Evolutionary conservation across 2,797 vertebrate species (phyloP).

Genomic region (Tapirus indicus): DNA sequence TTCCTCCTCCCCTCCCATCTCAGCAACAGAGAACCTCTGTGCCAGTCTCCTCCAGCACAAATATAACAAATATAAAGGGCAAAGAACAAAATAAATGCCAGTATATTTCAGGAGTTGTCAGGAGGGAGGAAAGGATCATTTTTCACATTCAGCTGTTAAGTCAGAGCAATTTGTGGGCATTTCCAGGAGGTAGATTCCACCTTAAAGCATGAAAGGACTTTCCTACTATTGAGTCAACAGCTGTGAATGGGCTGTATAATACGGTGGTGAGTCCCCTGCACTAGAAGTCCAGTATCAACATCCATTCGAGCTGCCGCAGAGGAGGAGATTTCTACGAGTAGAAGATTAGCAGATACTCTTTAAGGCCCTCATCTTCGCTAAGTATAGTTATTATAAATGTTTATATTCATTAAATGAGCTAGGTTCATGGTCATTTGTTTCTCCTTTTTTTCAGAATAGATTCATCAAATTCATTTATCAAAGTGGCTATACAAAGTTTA

Average conservation of each 20-base stretch:
- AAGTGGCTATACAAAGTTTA: conserved; percentile 11
- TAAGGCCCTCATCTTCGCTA: neutral
- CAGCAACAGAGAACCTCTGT: neutral
- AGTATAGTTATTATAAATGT: neutral
- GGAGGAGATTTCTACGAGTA: accelerated
- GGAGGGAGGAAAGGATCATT: neutral
- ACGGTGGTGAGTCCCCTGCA: neutral
- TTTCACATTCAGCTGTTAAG: neutral
- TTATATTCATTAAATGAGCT: neutral
- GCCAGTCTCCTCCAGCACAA: neutral
- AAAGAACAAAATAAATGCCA: conserved; percentile 12
- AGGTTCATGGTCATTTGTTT: neutral
- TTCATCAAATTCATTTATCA: neutral
- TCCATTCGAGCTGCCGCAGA: neutral
- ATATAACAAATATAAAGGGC: neutral
- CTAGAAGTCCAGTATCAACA: neutral
- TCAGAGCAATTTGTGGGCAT: neutral
- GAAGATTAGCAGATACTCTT: neutral
- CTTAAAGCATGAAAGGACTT: neutral
- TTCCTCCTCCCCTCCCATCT: neutral
- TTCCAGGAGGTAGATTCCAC: neutral
- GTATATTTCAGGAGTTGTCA: neutral
- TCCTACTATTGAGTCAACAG: neutral
- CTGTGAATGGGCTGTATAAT: accelerated
- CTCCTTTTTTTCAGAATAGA: neutral